Percentiles rank a stretch among this genome's conserved stretches.
Conservation (phyloP, 2,113 vertebrate genomes). For the Petaurus breviceps region DNA sequence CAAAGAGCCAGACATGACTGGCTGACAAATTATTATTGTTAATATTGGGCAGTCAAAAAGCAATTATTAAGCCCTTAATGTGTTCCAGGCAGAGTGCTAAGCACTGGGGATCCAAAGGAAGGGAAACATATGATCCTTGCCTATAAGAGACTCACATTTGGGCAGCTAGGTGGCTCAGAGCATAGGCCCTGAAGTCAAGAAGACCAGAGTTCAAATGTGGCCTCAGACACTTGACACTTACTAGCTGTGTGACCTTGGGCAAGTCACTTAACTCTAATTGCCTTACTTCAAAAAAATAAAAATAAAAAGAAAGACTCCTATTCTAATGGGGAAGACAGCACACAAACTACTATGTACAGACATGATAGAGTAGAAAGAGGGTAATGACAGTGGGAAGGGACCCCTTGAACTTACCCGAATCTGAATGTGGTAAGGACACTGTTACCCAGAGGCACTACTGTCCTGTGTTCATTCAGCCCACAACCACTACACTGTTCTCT, state of each 20-base stretch:
- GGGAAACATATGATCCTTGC: background rate
- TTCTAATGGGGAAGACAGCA: background rate
- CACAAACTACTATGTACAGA: background rate
- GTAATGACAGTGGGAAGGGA: background rate
- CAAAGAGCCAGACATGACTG: too few species aligned
- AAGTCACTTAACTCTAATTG: too few species aligned
- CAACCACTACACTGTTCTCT: background rate
- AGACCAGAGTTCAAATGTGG: too few species aligned
- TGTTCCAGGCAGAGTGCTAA: background rate
- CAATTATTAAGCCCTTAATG: too few species aligned
- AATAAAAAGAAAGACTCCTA: too few species aligned
- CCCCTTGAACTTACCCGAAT: background rate
- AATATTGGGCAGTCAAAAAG: too few species aligned
- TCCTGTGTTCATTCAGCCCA: background rate
- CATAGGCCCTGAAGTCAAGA: too few species aligned
- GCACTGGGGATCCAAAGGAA: background rate
- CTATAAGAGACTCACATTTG: background rate
- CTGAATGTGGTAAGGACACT: background rate
- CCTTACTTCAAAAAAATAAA: too few species aligned
- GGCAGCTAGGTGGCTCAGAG: too few species aligned
- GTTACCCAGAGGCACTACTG: background rate
- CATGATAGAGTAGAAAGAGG: background rate
- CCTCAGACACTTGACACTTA: too few species aligned
- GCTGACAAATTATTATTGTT: too few species aligned
- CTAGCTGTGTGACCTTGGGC: too few species aligned